These are phyloP conservation scores for Fulica atra DNA, from an alignment of 2,113 vertebrate species.

Conservation along the genomic window DNA sequence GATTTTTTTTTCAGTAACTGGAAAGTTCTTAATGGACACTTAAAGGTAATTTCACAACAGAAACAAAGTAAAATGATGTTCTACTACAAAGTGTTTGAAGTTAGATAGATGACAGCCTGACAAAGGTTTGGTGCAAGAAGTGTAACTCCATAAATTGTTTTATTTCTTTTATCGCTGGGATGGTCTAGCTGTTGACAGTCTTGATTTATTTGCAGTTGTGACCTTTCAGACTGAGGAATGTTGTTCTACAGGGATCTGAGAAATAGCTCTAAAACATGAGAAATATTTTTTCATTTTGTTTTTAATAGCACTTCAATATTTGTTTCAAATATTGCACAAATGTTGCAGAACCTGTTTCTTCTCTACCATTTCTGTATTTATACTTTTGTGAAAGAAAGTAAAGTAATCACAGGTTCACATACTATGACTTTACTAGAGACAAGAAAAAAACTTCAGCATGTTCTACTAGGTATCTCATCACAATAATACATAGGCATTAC, in stretches of 20 bases:
- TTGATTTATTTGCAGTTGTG: conserved; percentile 13
- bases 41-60: neutral
- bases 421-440: neutral
- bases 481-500: neutral
- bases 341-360: neutral
- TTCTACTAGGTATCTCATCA: neutral
- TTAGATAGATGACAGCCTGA: neutral
- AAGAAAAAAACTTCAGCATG: neutral
- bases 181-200: neutral
- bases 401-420: neutral
- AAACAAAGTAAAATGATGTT: neutral
- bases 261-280: neutral
- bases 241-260: neutral
- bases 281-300: neutral
- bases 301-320: neutral
- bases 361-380: neutral
- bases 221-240: neutral
- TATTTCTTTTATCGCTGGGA: conserved; percentile 15
- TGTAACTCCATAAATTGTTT: neutral
- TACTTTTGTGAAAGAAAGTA: neutral
- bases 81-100: neutral
- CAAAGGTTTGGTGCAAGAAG: neutral
- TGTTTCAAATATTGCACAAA: neutral
- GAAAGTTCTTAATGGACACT: neutral
- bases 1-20: neutral